Conservation (phyloP, 2,797 vertebrate species). For the Chiloscyllium punctatum region DNA sequence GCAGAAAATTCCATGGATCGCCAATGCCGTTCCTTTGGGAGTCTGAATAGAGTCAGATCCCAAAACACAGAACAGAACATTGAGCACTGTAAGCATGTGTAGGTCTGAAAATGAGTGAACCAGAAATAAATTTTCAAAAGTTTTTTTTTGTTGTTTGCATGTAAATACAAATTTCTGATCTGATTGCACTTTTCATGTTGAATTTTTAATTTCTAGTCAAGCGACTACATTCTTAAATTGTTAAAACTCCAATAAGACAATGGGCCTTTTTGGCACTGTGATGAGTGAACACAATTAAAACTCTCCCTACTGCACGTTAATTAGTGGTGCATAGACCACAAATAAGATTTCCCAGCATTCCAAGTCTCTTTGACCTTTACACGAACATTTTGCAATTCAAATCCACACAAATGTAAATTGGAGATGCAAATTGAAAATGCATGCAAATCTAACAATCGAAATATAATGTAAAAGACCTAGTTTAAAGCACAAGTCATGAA, state of each 20-base stretch:
- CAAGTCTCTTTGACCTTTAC: neutral
- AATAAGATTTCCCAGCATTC: slow-evolving; percentile 4
- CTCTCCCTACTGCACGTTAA: neutral
- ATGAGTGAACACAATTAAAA: neutral
- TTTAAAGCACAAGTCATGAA: neutral
- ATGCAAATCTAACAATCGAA: neutral
- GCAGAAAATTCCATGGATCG: too few relatives aligned
- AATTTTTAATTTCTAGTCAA: neutral
- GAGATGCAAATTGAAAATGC: neutral
- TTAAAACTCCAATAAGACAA: neutral
- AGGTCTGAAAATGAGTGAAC: neutral
- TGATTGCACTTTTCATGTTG: neutral
- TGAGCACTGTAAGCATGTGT: neutral
- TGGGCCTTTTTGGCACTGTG: neutral
- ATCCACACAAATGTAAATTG: neutral
- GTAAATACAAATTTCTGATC: neutral
- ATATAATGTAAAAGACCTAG: neutral
- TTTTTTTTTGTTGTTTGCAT: neutral
- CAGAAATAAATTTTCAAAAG: neutral
- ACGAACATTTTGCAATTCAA: neutral
- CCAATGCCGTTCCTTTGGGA: too few relatives aligned
- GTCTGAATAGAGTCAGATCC: too few relatives aligned
- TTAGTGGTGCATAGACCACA: neutral
- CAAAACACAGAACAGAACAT: too few relatives aligned
- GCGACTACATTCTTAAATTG: neutral